Evolutionary conservation across 2,797 vertebrate genomes (phyloP).

Genomic region (Chelmon rostratus): DNA sequence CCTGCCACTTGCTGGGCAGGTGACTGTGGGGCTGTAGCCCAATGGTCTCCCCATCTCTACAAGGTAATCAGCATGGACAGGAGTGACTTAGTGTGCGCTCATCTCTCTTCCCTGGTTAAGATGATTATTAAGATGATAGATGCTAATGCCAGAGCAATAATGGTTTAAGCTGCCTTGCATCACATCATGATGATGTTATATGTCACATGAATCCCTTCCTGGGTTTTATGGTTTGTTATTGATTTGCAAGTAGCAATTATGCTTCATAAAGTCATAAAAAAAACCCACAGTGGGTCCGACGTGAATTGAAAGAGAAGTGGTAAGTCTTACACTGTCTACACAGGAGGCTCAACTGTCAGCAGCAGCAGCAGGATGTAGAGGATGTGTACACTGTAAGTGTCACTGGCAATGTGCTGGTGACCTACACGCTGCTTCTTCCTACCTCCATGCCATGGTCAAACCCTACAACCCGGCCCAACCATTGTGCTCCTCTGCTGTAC

Average conservation of each 20-base stretch:
- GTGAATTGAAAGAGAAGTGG: not conserved
- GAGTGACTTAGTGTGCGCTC: slow-evolving; percentile 64
- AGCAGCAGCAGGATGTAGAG: not conserved
- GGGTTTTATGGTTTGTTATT: slow-evolving; percentile 23
- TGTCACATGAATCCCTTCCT: not conserved
- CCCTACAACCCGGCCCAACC: not conserved
- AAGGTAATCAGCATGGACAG: slow-evolving; percentile 71
- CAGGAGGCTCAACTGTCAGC: not conserved
- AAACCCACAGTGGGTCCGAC: not conserved
- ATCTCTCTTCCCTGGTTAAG: slow-evolving; percentile 67
- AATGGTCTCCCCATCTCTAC: slow-evolving; percentile 19
- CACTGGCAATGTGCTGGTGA: not conserved
- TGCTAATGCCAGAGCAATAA: slow-evolving; percentile 55
- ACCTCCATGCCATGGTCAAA: not conserved
- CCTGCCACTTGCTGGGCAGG: slow-evolving; percentile 55
- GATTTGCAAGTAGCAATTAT: not conserved
- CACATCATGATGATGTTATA: slow-evolving; percentile 11
- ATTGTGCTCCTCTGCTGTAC: not conserved
- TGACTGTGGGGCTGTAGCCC: slow-evolving; percentile 47
- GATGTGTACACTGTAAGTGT: not conserved
- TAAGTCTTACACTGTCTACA: not conserved
- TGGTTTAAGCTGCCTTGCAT: slow-evolving; percentile 22
- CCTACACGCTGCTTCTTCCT: not conserved
- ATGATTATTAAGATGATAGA: slow-evolving; percentile 69
- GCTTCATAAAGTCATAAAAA: not conserved